Evolutionary conservation across 2,888 invertebrate genomes (phyloP).

Genomic region (Dynastes tityus): DNA sequence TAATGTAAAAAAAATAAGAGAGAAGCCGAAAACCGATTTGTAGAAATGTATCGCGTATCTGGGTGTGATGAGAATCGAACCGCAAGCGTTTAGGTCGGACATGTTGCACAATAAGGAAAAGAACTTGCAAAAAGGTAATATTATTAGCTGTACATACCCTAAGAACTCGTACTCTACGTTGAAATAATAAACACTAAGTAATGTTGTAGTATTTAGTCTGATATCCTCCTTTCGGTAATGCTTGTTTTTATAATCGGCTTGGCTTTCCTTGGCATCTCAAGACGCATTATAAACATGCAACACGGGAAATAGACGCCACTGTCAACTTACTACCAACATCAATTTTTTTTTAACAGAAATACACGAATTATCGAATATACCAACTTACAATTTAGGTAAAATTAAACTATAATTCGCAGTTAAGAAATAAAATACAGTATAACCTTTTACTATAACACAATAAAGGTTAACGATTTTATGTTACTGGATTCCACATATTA

Average conservation of each 20-base stretch:
- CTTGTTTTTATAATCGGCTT: conserved; percentile 7
- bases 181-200: conserved; percentile 25
- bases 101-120: conserved; percentile 37
- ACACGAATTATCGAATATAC: neutral
- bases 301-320: conserved; percentile 16
- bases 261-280: conserved; percentile 27
- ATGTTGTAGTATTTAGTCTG: neutral
- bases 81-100: conserved; percentile 29
- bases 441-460: neutral
- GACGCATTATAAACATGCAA: conserved; percentile 31
- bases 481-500: neutral
- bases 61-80: conserved; percentile 34
- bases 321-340: conserved; percentile 35
- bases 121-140: conserved; percentile 6
- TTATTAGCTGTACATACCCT: conserved; percentile 38
- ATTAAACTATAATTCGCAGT: neutral
- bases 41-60: neutral
- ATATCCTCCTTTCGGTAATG: conserved; percentile 5
- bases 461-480: conserved; percentile 4
- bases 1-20: no score
- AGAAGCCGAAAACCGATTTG: conserved; percentile 5
- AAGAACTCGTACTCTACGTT: neutral
- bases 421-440: conserved; percentile 9
- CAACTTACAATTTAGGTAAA: neutral
- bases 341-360: neutral